These are phyloP conservation scores for Callyntrura sp. DNA, from an alignment of 2,888 invertebrate genomes.

Conservation along the genomic window DNA sequence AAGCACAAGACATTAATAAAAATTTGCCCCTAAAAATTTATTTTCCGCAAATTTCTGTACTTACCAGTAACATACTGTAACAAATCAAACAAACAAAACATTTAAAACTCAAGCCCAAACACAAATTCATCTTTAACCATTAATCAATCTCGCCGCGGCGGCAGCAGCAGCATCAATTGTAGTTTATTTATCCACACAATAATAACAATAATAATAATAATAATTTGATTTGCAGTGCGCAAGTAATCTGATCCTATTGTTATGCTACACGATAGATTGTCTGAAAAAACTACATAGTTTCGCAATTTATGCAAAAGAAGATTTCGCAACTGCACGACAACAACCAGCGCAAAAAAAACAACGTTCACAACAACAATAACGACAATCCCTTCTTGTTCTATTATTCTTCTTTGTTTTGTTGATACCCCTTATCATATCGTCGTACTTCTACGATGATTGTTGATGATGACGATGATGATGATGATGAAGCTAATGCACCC, in stretches of 20 bases:
- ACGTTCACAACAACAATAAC: neutral
- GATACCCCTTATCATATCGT: conserved; percentile 32
- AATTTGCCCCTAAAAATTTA: neutral
- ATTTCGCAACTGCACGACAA: conserved; percentile 58
- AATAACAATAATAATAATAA: neutral
- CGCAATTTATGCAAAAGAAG: conserved; percentile 59
- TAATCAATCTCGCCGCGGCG: neutral
- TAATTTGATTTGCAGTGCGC: conserved; percentile 4
- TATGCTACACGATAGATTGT: conserved; percentile 22
- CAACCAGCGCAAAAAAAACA: conserved; percentile 6
- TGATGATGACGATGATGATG: conserved; percentile 47
- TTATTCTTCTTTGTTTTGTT: neutral
- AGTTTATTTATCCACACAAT: neutral
- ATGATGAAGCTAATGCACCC: conserved; percentile 60
- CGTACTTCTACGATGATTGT: conserved; percentile 17
- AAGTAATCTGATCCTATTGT: conserved; percentile 32
- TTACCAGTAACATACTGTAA: conserved; percentile 93
- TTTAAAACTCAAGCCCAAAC: neutral
- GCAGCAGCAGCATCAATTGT: neutral
- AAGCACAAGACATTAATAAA: neutral
- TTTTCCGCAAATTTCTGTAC: no score
- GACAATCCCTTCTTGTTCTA: conserved; percentile 24
- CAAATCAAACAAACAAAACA: conserved; percentile 84
- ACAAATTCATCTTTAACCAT: neutral
- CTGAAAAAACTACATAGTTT: conserved; percentile 25